A percentile compares a stretch with the other conserved stretches of the same genome.
Conservation (phyloP, 2,888 invertebrate genomes). For the Cantharis rufa region DNA sequence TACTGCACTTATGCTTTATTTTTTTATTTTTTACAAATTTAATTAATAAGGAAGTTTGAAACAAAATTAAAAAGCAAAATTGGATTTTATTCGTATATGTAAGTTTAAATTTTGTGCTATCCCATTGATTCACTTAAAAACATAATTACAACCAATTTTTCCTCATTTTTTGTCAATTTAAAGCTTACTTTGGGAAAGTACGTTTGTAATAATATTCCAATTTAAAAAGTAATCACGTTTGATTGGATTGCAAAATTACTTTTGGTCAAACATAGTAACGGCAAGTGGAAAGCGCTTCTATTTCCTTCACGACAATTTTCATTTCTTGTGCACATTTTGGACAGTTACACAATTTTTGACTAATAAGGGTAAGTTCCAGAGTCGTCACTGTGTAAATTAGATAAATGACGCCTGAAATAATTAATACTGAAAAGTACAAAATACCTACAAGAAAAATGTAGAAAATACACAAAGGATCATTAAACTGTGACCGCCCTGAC, state of each 20-base stretch:
- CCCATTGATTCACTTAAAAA: neutral
- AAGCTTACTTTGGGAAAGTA: neutral
- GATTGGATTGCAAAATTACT: conserved; percentile 20
- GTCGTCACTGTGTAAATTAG: too few relatives aligned
- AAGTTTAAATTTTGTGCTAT: neutral
- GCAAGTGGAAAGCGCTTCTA: conserved; percentile 7
- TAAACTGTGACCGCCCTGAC: too few relatives aligned
- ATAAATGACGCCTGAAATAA: too few relatives aligned
- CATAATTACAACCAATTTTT: neutral
- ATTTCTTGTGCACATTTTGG: neutral
- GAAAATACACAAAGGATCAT: too few relatives aligned
- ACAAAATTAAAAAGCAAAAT: neutral
- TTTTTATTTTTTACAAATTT: neutral
- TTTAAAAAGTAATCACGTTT: conserved; percentile 24
- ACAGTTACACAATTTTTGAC: neutral
- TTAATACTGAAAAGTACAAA: too few relatives aligned
- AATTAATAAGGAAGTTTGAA: neutral
- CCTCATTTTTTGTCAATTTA: neutral
- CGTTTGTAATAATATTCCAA: conserved; percentile 10
- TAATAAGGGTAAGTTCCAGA: neutral
- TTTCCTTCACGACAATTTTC: conserved; percentile 14
- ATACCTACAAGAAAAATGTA: too few relatives aligned
- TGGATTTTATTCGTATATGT: neutral
- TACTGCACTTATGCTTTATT: neutral
- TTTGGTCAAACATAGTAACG: conserved; percentile 17